Evolutionary conservation across 2,797 vertebrate genomes (phyloP).

Genomic region (Pseudocheirus occidentalis): DNA sequence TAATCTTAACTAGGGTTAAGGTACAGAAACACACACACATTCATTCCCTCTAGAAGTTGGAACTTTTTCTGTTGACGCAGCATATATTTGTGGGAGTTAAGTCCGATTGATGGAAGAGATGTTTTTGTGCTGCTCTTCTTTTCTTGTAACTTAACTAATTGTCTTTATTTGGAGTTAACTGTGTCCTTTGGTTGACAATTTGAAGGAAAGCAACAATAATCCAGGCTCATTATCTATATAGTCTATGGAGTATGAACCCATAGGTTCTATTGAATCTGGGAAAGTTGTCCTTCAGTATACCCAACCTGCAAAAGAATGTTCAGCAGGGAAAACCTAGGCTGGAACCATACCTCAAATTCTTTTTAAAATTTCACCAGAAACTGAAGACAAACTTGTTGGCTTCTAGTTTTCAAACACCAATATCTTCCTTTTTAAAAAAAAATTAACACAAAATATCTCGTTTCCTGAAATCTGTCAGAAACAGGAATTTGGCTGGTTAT

Average conservation of each 20-base stretch:
- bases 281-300: not conserved
- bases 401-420: not conserved
- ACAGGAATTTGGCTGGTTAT: not conserved
- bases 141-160: not conserved
- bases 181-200: not conserved
- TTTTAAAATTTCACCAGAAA: not conserved
- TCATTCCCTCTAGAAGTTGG: not conserved
- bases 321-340: not conserved
- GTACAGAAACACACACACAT: not conserved
- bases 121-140: not conserved
- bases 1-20: too few species aligned
- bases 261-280: not conserved
- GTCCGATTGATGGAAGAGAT: not conserved
- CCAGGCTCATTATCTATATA: not conserved
- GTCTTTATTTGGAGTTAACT: not conserved
- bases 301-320: not conserved
- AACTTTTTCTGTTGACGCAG: not conserved
- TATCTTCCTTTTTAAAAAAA: not conserved
- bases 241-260: not conserved
- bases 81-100: not conserved
- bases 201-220: not conserved
- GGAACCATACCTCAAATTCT: not conserved
- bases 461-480: not conserved
- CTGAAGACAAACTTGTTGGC: not conserved
- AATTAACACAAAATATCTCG: not conserved